These are phyloP conservation scores for Atopsyche davidsoni DNA, from an alignment of 1,140 invertebrate species.

Conservation along the genomic window DNA sequence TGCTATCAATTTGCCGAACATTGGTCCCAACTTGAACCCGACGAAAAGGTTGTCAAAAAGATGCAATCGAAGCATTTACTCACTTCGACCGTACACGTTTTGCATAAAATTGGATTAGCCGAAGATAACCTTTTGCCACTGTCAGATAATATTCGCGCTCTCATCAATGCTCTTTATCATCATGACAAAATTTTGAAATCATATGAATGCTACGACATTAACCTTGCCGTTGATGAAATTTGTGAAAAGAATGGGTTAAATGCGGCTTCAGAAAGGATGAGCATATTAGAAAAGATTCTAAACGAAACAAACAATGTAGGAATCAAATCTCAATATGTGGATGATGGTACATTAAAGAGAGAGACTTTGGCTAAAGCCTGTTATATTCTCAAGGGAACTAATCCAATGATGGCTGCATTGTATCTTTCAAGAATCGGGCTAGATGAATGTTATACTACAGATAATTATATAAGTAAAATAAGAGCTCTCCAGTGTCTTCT, in stretches of 20 bases:
- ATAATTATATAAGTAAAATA: conserved; percentile 43
- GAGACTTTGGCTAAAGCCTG: conserved; percentile 43
- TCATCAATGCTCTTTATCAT: conserved; percentile 50
- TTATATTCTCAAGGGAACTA: conserved; percentile 46
- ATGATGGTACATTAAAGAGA: conserved; percentile 32
- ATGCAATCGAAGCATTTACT: conserved; percentile 50
- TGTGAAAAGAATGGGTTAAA: conserved; percentile 47
- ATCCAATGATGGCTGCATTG: conserved; percentile 45
- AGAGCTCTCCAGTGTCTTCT: conserved; percentile 46
- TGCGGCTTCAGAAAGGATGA: conserved; percentile 42
- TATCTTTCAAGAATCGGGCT: conserved; percentile 46
- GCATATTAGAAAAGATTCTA: conserved; percentile 45
- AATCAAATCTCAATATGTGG: conserved; percentile 3
- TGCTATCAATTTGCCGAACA: conserved; percentile 53
- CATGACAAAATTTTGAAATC: conserved; percentile 47
- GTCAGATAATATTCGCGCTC: conserved; percentile 47
- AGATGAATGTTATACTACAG: conserved; percentile 41
- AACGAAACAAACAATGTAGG: conserved; percentile 32
- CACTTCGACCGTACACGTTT: conserved; percentile 48
- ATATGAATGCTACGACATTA: conserved; percentile 47
- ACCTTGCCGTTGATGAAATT: conserved; percentile 50
- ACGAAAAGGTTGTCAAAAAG: conserved; percentile 42
- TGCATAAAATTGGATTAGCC: conserved; percentile 51
- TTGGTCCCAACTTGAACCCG: conserved; percentile 45
- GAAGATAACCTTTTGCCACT: conserved; percentile 49